These are phyloP conservation scores for Phoxinus dragarum DNA, from an alignment of 2,797 vertebrate genomes.

Conservation along the genomic window DNA sequence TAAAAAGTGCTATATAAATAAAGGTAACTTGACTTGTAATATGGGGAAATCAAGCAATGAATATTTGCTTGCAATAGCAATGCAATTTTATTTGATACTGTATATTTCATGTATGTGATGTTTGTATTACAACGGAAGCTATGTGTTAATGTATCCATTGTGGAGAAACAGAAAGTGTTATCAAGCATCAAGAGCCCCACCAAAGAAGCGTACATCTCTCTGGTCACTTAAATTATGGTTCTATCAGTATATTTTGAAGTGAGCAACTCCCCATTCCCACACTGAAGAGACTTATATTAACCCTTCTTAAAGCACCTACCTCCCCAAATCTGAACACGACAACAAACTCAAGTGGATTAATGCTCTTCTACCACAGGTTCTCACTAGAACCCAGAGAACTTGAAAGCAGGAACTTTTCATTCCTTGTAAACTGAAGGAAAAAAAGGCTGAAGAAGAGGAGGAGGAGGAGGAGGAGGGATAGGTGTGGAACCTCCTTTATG, in stretches of 20 bases:
- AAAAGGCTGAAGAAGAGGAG: slow-evolving; percentile 84
- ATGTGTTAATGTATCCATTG: slow-evolving; percentile 64
- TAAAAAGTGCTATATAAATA: no score
- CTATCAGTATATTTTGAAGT: slow-evolving; percentile 56
- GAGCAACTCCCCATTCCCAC: slow-evolving; percentile 37
- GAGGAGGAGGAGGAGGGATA: slow-evolving; percentile 67
- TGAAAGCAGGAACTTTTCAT: slow-evolving; percentile 83
- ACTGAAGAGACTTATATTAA: not conserved
- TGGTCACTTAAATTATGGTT: slow-evolving; percentile 2
- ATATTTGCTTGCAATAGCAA: no score
- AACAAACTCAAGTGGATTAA: not conserved
- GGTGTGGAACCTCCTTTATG: slow-evolving; percentile 86
- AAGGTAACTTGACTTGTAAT: no score
- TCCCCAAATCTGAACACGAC: not conserved
- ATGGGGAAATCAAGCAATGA: no score
- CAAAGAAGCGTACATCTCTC: slow-evolving; percentile 43
- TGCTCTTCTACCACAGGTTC: not conserved
- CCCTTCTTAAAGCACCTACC: not conserved
- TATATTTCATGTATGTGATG: not conserved
- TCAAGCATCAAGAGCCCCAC: slow-evolving; percentile 57
- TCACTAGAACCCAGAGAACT: slow-evolving; percentile 46
- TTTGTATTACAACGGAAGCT: not conserved
- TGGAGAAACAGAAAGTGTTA: slow-evolving; percentile 71
- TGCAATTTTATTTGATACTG: no score
- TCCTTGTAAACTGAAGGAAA: slow-evolving; percentile 81